Conservation (phyloP, 2,888 invertebrate species). For the Amphiduros pacificus region DNA sequence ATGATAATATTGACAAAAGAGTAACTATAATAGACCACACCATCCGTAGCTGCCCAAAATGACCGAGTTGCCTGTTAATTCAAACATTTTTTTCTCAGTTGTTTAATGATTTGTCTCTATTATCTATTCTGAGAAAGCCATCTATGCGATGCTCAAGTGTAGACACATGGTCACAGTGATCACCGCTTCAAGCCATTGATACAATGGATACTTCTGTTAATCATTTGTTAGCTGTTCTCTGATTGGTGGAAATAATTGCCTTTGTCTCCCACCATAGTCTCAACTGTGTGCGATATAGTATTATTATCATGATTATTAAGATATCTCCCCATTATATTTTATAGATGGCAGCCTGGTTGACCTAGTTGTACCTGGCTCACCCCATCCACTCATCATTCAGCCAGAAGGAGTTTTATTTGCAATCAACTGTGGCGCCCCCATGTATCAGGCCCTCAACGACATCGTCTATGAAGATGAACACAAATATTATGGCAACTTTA, state of each 20-base stretch:
- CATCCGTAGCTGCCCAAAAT: background rate
- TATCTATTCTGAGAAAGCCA: too few relatives aligned
- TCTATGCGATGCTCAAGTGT: too few relatives aligned
- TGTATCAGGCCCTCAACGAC: conserved; percentile 38
- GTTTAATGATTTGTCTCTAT: too few relatives aligned
- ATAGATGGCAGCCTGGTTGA: conserved; percentile 19
- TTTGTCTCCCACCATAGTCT: too few relatives aligned
- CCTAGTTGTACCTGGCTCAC: conserved; percentile 38
- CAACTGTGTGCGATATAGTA: too few relatives aligned
- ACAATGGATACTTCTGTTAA: too few relatives aligned
- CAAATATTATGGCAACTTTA: conserved; percentile 35
- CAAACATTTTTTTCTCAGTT: background rate
- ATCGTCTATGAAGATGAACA: conserved; percentile 42
- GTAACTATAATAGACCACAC: background rate
- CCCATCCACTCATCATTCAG: conserved; percentile 33
- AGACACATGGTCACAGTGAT: too few relatives aligned
- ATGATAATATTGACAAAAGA: background rate
- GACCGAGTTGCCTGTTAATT: background rate
- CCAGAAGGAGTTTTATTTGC: conserved; percentile 38
- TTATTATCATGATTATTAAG: background rate
- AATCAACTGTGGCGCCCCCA: conserved; percentile 36
- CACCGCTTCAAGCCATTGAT: too few relatives aligned
- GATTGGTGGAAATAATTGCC: too few relatives aligned
- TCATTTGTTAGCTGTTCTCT: too few relatives aligned
- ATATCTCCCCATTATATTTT: background rate